Evolutionary conservation across 2,888 invertebrate genomes (phyloP).

Genomic region (Podotricha telesiphe): DNA sequence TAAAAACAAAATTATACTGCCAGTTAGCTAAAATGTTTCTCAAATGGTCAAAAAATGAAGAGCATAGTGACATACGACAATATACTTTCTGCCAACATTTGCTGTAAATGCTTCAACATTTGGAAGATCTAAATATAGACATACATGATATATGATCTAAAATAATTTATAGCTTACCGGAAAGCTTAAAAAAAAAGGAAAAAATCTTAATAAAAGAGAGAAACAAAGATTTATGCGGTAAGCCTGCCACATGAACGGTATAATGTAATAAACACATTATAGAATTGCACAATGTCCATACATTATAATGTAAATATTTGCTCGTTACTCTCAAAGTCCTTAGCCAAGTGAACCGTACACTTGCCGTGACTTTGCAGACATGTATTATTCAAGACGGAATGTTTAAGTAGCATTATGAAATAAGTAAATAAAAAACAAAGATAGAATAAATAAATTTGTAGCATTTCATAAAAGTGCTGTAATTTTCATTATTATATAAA

Average conservation of each 20-base stretch:
- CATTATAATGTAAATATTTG: conserved; percentile 24
- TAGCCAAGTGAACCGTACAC: neutral
- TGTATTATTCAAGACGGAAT: conserved; percentile 32
- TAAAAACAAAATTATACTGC: too few relatives aligned
- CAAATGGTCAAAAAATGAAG: too few relatives aligned
- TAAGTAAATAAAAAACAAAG: conserved; percentile 11
- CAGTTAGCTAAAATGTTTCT: too few relatives aligned
- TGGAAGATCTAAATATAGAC: too few relatives aligned
- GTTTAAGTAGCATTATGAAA: conserved; percentile 15
- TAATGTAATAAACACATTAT: neutral
- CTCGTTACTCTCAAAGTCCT: conserved; percentile 14
- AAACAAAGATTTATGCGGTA: neutral
- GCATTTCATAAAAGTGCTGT: too few relatives aligned
- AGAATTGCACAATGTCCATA: conserved; percentile 1
- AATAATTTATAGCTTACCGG: neutral
- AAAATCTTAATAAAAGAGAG: neutral
- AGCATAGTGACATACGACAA: too few relatives aligned
- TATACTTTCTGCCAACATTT: too few relatives aligned
- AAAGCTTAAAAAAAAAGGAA: too few relatives aligned
- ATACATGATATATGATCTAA: neutral
- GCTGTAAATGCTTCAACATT: too few relatives aligned
- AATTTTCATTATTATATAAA: too few relatives aligned
- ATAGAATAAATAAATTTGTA: too few relatives aligned
- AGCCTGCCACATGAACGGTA: neutral
- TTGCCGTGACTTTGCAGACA: conserved; percentile 14